Evolutionary conservation across 1,140 invertebrate genomes (phyloP).

Genomic region (Drosophila miranda): DNA sequence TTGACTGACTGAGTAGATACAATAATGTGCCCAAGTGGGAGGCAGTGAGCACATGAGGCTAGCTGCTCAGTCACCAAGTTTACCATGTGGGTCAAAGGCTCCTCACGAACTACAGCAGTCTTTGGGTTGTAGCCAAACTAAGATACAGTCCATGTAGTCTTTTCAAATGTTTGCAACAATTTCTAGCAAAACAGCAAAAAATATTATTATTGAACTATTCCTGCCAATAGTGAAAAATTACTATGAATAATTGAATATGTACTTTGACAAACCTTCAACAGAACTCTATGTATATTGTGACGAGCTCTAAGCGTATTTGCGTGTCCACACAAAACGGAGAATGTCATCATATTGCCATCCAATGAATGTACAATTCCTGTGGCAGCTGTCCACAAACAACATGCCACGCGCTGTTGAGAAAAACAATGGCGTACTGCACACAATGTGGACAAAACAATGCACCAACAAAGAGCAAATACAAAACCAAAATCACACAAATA

Average conservation of each 20-base stretch:
- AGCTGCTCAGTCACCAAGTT: slow-evolving; percentile 2
- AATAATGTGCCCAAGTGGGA: slow-evolving; percentile 27
- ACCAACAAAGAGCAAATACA: slow-evolving; percentile 23
- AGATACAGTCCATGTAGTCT: too few species aligned
- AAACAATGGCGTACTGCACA: slow-evolving; percentile 53
- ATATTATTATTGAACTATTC: background rate
- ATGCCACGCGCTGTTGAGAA: slow-evolving; percentile 16
- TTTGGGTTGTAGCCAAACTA: too few species aligned
- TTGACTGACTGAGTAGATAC: slow-evolving; percentile 38
- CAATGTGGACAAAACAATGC: slow-evolving; percentile 45
- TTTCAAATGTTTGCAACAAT: too few species aligned
- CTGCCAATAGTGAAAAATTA: too few species aligned
- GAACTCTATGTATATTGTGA: background rate
- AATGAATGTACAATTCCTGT: slow-evolving; percentile 15
- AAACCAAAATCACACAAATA: slow-evolving; percentile 50
- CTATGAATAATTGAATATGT: background rate
- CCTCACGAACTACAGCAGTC: too few species aligned
- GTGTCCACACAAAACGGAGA: slow-evolving; percentile 14
- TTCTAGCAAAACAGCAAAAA: too few species aligned
- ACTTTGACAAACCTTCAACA: background rate
- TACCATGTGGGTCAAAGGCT: slow-evolving; percentile 42
- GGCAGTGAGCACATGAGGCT: slow-evolving; percentile 6
- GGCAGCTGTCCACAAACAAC: slow-evolving; percentile 22
- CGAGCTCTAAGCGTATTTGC: slow-evolving; percentile 22
- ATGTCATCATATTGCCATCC: slow-evolving; percentile 35